Evolutionary conservation across 2,113 vertebrate genomes (phyloP).

Genomic region (Odobenus rosmarus): DNA sequence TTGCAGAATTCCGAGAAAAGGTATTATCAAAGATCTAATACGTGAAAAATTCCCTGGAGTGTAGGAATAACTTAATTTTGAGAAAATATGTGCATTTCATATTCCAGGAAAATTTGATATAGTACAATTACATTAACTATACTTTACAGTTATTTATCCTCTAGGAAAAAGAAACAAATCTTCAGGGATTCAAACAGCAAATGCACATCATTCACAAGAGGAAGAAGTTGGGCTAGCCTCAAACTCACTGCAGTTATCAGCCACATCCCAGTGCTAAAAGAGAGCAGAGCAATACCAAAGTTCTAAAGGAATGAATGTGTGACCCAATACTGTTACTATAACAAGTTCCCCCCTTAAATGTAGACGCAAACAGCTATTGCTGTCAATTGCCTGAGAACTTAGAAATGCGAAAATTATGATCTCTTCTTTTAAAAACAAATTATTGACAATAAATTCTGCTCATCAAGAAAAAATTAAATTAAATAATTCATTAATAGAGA

Average conservation of each 20-base stretch:
- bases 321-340: background rate
- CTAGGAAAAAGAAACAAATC: background rate
- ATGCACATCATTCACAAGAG: background rate
- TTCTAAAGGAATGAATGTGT: too few species aligned
- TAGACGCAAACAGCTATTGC: background rate
- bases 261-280: background rate
- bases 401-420: background rate
- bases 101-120: background rate
- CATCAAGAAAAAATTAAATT: background rate
- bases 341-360: background rate
- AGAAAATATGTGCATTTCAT: background rate
- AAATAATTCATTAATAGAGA: background rate
- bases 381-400: background rate
- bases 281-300: background rate
- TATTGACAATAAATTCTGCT: background rate
- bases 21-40: background rate
- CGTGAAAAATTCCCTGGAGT: background rate
- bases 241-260: too few species aligned
- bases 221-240: background rate
- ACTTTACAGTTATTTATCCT: background rate
- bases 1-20: background rate
- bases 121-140: background rate
- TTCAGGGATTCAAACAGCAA: background rate
- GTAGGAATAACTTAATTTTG: background rate
- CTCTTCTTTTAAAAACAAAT: background rate